Percentiles rank a stretch among this genome's conserved stretches.
These are phyloP conservation scores for Oreochromis aureus DNA, from an alignment of 2,113 vertebrate genomes.

Conservation along the genomic window DNA sequence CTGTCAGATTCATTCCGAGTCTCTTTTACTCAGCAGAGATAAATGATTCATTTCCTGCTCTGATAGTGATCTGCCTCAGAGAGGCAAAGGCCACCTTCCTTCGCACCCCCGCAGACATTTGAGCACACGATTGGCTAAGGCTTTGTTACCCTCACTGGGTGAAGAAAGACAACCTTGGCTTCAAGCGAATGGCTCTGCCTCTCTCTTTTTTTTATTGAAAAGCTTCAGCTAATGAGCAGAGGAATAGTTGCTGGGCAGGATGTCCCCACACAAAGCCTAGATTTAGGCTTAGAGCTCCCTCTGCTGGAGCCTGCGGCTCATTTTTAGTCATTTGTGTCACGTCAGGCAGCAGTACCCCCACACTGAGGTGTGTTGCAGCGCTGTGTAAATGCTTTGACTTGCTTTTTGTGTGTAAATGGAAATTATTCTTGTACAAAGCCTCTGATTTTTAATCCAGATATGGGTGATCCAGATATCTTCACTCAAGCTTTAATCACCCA, in stretches of 20 bases:
- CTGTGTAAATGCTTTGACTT: conserved; percentile 1
- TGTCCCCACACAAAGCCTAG: not conserved
- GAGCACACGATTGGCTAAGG: conserved; percentile 7
- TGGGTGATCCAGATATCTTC: not conserved
- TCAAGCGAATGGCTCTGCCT: conserved; percentile 4
- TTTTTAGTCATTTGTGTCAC: not conserved
- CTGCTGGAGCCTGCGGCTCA: conserved; percentile 31
- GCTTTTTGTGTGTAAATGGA: not conserved
- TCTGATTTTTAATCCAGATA: not conserved
- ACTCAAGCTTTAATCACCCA: not conserved
- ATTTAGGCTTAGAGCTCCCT: conserved; percentile 7
- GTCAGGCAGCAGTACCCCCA: not conserved
- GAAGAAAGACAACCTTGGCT: conserved; percentile 13
- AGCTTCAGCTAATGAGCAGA: conserved; percentile 1
- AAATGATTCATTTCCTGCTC: not conserved
- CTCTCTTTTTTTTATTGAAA: not conserved
- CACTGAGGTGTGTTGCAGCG: not conserved
- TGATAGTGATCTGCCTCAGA: not conserved
- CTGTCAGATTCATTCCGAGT: not conserved
- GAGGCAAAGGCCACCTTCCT: conserved; percentile 7
- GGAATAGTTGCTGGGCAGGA: conserved; percentile 55
- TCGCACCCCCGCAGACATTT: not conserved
- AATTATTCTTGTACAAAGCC: not conserved
- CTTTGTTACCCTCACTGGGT: not conserved
- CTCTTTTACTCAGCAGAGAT: not conserved